Percentiles rank a stretch among this genome's conserved stretches.
These are phyloP conservation scores for Alca torda DNA, from an alignment of 2,797 vertebrate genomes.

Conservation along the genomic window DNA sequence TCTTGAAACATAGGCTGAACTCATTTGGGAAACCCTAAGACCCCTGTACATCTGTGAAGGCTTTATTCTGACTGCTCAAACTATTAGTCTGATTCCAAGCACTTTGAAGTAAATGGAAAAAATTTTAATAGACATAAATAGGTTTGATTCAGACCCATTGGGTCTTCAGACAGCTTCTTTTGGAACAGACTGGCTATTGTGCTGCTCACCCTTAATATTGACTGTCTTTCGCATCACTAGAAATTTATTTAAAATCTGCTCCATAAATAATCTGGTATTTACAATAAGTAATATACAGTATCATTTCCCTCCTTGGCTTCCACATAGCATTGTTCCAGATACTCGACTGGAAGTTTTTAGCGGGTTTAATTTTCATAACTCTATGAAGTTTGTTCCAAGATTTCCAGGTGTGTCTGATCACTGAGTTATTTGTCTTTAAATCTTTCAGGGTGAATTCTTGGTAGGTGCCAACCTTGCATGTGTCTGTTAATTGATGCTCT, in stretches of 20 bases:
- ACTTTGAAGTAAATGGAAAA: constrained; percentile 34
- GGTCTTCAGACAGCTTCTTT: not conserved
- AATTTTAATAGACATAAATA: not conserved
- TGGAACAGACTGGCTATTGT: not conserved
- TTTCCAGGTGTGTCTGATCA: constrained; percentile 71
- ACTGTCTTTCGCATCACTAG: not conserved
- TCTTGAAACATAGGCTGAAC: not conserved
- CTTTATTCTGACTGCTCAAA: not conserved
- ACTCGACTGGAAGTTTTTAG: constrained; percentile 57
- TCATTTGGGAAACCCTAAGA: not conserved
- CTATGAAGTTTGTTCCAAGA: constrained; percentile 69
- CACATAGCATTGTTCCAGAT: constrained; percentile 21
- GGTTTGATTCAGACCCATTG: not conserved
- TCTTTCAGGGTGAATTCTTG: constrained; percentile 66
- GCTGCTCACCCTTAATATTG: not conserved
- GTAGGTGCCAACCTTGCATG: constrained; percentile 66
- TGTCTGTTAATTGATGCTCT: constrained; percentile 70
- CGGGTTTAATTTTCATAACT: constrained; percentile 61
- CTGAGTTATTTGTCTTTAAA: constrained; percentile 70
- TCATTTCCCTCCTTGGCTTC: constrained; percentile 28
- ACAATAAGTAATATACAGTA: constrained; percentile 1
- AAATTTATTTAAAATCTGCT: constrained; percentile 18
- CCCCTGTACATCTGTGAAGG: not conserved
- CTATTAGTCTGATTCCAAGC: not conserved
- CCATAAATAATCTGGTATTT: constrained; percentile 44